Evolutionary conservation across 92 coral and sea anemone species (phyloP).

Genomic region (Porites cylindrica): DNA sequence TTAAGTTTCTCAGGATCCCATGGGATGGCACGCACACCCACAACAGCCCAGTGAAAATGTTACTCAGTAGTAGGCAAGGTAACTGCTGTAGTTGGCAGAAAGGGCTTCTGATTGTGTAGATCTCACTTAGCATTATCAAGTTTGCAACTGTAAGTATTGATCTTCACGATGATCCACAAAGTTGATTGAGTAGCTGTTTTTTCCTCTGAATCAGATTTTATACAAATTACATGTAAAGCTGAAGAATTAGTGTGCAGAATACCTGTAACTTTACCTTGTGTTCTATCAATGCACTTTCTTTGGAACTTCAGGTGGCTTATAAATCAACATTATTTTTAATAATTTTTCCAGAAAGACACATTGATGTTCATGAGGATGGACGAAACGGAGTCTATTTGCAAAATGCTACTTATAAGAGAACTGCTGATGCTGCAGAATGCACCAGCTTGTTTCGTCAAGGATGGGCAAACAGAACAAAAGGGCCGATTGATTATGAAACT

Average conservation of each 20-base stretch:
- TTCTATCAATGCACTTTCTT: not conserved
- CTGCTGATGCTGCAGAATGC: conserved; percentile 88
- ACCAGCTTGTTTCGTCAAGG: conserved; percentile 80
- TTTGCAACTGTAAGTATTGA: not conserved
- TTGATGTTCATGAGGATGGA: conserved; percentile 71
- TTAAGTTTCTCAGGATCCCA: no score
- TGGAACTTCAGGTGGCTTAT: no score
- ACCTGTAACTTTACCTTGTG: not conserved
- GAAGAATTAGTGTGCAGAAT: not conserved
- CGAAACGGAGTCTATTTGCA: conserved; percentile 52
- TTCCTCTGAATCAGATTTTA: no score
- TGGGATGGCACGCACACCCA: no score
- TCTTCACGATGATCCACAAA: no score
- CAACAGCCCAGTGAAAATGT: no score
- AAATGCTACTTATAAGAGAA: conserved; percentile 70
- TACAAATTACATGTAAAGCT: not conserved
- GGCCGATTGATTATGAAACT: conserved; percentile 80
- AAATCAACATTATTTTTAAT: not conserved
- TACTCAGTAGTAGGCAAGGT: no score
- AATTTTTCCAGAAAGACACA: conserved; percentile 43
- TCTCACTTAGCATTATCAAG: no score
- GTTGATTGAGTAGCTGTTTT: no score
- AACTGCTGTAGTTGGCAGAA: no score
- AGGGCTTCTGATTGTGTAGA: no score
- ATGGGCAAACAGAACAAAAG: conserved; percentile 68